phyloP scores from a whole-genome alignment of 2,797 vertebrate genomes.

The Danio tinwini region DNA sequence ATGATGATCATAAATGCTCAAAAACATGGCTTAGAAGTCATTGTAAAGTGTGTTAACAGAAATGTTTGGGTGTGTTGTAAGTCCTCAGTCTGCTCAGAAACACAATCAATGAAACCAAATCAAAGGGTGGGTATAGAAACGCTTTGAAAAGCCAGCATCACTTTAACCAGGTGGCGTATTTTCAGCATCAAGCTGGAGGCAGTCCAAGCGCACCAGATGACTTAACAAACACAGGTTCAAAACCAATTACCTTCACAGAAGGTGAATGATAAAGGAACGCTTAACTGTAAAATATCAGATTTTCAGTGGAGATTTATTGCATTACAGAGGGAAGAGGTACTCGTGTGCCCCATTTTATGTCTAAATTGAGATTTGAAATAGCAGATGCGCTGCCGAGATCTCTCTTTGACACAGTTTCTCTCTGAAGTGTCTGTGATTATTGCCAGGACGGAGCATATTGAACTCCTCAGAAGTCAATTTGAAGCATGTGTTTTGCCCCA shows the following conservation, averaged over 20 bases:
- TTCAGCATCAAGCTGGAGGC: slow-evolving; percentile 39
- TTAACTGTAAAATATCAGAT: slow-evolving; percentile 37
- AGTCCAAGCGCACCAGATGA: slow-evolving; percentile 45
- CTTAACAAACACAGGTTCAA: slow-evolving; percentile 47
- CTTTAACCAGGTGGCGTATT: slow-evolving; percentile 21
- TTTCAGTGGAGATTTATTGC: slow-evolving; percentile 27
- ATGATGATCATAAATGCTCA: not conserved
- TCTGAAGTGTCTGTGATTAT: slow-evolving; percentile 36
- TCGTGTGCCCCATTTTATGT: slow-evolving; percentile 20
- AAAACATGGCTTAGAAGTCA: not conserved
- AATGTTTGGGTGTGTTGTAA: not conserved
- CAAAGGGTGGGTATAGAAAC: not conserved
- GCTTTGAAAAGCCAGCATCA: slow-evolving; percentile 7
- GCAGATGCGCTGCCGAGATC: slow-evolving; percentile 23
- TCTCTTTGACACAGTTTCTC: slow-evolving; percentile 21
- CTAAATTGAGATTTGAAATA: slow-evolving; percentile 30
- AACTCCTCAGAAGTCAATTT: slow-evolving; percentile 39
- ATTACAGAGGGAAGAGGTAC: slow-evolving; percentile 8
- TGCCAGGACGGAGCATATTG: slow-evolving; percentile 60
- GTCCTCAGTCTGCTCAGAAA: not conserved
- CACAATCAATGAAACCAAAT: not conserved
- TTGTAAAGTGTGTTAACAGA: not conserved
- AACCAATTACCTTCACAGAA: slow-evolving; percentile 59
- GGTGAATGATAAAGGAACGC: slow-evolving; percentile 34
- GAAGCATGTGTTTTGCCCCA: slow-evolving; percentile 49